Evolutionary conservation across 2,888 invertebrate species (phyloP).

Genomic region (Taenaris catops): DNA sequence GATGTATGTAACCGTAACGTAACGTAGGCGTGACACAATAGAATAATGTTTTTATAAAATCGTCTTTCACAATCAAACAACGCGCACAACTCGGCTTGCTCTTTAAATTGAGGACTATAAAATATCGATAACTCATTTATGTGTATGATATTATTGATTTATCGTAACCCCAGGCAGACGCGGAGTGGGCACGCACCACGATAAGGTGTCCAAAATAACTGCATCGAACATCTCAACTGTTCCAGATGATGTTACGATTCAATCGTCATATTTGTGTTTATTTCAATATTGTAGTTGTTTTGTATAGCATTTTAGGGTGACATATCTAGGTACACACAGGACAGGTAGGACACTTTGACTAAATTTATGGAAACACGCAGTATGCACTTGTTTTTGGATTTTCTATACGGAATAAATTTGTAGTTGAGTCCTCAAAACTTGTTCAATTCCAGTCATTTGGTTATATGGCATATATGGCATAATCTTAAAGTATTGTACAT

Average conservation of each 20-base stretch:
- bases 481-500: too few relatives aligned
- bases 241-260: constrained; percentile 50
- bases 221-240: constrained; percentile 50
- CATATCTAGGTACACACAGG: too few relatives aligned
- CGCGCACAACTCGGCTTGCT: constrained; percentile 10
- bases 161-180: constrained; percentile 54
- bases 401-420: too few relatives aligned
- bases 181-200: constrained; percentile 48
- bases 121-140: constrained; percentile 48
- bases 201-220: constrained; percentile 75
- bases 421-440: too few relatives aligned
- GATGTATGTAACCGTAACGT: constrained; percentile 3
- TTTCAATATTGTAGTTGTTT: constrained; percentile 4
- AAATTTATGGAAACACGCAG: too few relatives aligned
- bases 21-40: constrained; percentile 15
- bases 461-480: too few relatives aligned
- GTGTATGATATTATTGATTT: constrained; percentile 61
- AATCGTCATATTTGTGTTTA: constrained; percentile 26
- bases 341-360: too few relatives aligned
- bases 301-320: constrained; percentile 1
- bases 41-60: constrained; percentile 12
- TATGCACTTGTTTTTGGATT: too few relatives aligned
- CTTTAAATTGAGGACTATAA: constrained; percentile 23
- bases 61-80: constrained; percentile 15
- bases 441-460: too few relatives aligned